These are phyloP conservation scores for Glossosoma conforme DNA, from an alignment of 1,140 invertebrate species.

Conservation along the genomic window DNA sequence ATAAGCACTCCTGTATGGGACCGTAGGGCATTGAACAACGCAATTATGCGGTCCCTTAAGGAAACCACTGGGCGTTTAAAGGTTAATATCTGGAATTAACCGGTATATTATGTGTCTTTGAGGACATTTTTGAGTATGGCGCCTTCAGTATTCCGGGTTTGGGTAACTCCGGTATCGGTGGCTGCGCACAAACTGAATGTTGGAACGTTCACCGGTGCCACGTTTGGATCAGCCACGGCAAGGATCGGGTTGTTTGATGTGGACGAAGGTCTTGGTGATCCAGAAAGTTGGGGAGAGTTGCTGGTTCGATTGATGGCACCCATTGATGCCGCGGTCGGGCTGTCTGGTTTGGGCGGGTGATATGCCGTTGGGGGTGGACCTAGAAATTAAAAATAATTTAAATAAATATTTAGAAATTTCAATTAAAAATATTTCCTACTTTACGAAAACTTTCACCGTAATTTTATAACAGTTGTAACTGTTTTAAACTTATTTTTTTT, in stretches of 20 bases:
- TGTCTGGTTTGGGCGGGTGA: constrained; percentile 11
- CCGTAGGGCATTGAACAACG: no score
- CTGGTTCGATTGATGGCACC: not conserved
- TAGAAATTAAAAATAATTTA: constrained; percentile 26
- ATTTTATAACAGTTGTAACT: no score
- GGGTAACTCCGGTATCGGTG: constrained; percentile 43
- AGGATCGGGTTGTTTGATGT: constrained; percentile 34
- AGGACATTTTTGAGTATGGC: constrained; percentile 47
- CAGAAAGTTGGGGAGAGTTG: no score
- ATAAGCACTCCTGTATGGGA: no score
- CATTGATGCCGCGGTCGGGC: not conserved
- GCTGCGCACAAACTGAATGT: constrained; percentile 29
- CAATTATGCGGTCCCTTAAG: no score
- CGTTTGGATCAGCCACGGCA: constrained; percentile 21
- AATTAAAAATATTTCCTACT: no score
- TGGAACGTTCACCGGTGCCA: not conserved
- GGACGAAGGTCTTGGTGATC: constrained; percentile 32
- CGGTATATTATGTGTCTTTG: constrained; percentile 39
- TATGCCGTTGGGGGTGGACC: constrained; percentile 26
- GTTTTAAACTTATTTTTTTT: no score
- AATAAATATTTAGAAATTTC: not conserved
- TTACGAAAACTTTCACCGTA: no score
- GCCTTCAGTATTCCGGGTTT: constrained; percentile 44
- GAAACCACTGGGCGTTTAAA: no score
- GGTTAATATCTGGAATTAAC: no score